Evolutionary conservation across 2,113 vertebrate species (phyloP), one percentile per base, ranked within the genome.

Genomic region (Elanus axillaris): DNA sequence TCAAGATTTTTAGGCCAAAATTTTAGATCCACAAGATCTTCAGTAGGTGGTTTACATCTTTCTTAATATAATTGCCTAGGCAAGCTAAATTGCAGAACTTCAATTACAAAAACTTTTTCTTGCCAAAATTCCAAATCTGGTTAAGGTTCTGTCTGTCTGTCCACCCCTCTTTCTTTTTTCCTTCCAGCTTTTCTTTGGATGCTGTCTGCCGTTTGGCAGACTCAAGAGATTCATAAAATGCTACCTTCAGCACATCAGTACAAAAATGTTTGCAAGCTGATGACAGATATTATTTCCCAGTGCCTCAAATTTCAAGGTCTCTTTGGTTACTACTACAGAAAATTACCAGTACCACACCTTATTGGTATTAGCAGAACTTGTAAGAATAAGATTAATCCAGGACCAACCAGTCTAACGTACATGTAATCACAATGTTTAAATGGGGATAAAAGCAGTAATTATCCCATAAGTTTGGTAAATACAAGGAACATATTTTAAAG

Each of bases 61-160:
- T 93, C 87, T 81, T 97, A 91, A 83, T 88, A 74, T 77, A 96
- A 96, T 97, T 97, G 89, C 69, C 63, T 84, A 87, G 83, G 48
- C 43, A 94, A 94, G 67, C 56, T 92, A 96, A 94, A 92, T 72
- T 86, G 52, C 86, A 94, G 95, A 97, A 96, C 63, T 97, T 75
- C 96, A 98, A 97, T 91, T 90, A 87, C 43, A 94, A 96, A 97
- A 86, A 50, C 15, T 73, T 90, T 58, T 98, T 79, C 86, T 87
- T 96, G 87, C 82, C 71, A 96, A 71, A 80, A 67, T 34, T 94
- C 63, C 53, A 96, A 85, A 92, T 85, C 71, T 95, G 38, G 48
- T 95, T 90, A 88, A 69, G 63, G 38, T 85, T 94, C 86, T 95
- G 88, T 93, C 12, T 93, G 87, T 86, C 14, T 43, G 58, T 52